These are phyloP conservation scores for Noctua fimbriata DNA, from an alignment of 2,888 invertebrate genomes.

Conservation along the genomic window DNA sequence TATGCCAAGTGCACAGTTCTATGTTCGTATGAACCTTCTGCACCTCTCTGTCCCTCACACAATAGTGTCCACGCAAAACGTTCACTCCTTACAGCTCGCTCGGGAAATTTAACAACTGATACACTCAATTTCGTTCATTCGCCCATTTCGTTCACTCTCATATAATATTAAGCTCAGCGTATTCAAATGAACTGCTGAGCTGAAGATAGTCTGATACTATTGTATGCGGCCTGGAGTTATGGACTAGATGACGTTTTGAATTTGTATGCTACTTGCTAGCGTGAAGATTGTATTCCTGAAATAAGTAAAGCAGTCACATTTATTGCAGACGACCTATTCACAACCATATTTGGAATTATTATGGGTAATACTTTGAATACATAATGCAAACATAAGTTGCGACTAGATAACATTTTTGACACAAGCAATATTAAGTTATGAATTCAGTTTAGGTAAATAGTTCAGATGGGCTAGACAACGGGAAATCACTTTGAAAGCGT, in stretches of 20 bases:
- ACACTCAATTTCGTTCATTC: slow-evolving; percentile 28
- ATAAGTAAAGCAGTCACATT: slow-evolving; percentile 13
- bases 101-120: slow-evolving; percentile 55
- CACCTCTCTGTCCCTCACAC: not conserved
- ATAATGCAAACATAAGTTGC: not conserved
- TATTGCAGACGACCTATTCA: not conserved
- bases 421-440: not conserved
- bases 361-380: not conserved
- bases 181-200: slow-evolving; percentile 32
- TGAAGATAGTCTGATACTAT: slow-evolving; percentile 43
- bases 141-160: slow-evolving; percentile 21
- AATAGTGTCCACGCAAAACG: slow-evolving; percentile 22
- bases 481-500: not conserved
- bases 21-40: slow-evolving; percentile 11
- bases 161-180: slow-evolving; percentile 30
- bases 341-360: slow-evolving; percentile 12
- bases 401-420: not conserved
- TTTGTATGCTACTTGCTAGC: slow-evolving; percentile 3
- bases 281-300: slow-evolving; percentile 25
- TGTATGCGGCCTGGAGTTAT: slow-evolving; percentile 35
- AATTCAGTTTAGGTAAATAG: not conserved
- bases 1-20: not conserved
- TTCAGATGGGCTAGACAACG: not conserved
- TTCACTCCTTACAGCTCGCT: slow-evolving; percentile 35
- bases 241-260: slow-evolving; percentile 9